Conservation (phyloP, 2,888 invertebrate genomes). For the Allygus modestus region DNA sequence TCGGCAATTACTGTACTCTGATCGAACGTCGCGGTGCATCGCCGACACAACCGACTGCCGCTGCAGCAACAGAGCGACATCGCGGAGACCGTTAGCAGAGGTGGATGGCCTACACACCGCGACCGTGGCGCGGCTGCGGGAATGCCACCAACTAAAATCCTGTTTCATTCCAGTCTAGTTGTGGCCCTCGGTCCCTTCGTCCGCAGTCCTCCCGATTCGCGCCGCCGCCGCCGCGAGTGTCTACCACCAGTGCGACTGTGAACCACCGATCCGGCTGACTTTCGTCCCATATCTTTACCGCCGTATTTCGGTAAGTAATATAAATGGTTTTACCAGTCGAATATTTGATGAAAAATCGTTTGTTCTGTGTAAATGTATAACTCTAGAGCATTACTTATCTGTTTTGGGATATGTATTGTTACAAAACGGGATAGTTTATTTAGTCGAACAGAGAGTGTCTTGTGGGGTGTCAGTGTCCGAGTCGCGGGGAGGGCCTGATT, state of each 20-base stretch:
- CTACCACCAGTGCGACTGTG: neutral
- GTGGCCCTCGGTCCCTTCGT: slow-evolving; percentile 6
- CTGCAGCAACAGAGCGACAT: neutral
- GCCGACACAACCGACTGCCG: neutral
- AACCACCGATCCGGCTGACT: neutral
- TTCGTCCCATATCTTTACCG: neutral
- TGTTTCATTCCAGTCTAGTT: slow-evolving; percentile 23
- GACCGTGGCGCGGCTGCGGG: neutral
- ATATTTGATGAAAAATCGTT: too few relatives aligned
- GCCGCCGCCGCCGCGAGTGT: neutral
- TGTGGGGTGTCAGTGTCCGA: too few relatives aligned
- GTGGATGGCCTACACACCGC: slow-evolving; percentile 21
- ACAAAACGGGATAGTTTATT: too few relatives aligned
- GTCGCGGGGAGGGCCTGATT: neutral
- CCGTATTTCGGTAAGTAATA: neutral
- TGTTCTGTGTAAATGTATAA: too few relatives aligned
- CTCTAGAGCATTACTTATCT: too few relatives aligned
- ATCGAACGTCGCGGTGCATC: neutral
- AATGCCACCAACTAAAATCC: slow-evolving; percentile 23
- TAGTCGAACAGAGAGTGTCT: too few relatives aligned
- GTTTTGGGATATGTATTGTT: too few relatives aligned
- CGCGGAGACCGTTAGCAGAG: slow-evolving; percentile 10
- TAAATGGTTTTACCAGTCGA: neutral
- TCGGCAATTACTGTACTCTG: neutral
- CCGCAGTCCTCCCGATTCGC: neutral